These are phyloP conservation scores for Furcifer pardalis DNA, from an alignment of 2,797 vertebrate genomes.

Conservation along the genomic window DNA sequence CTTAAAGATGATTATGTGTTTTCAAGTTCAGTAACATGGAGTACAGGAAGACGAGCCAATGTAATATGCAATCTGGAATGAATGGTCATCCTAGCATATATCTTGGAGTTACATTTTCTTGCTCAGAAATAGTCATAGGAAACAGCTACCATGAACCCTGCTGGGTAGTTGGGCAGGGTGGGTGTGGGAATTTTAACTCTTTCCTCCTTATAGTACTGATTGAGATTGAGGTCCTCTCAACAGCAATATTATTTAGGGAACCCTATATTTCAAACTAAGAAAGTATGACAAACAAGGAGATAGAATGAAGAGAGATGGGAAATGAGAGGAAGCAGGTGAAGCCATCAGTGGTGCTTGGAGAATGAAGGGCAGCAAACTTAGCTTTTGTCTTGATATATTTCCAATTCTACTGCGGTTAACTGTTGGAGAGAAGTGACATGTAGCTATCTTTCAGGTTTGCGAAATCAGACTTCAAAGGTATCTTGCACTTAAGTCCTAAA, in stretches of 20 bases:
- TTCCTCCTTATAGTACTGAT: background rate
- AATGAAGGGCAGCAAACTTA: background rate
- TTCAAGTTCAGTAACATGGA: background rate
- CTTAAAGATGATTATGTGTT: background rate
- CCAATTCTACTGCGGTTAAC: background rate
- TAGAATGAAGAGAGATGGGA: background rate
- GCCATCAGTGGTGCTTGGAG: background rate
- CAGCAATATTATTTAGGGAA: background rate
- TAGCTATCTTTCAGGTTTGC: too few relatives aligned
- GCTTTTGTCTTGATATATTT: background rate
- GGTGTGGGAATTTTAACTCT: background rate
- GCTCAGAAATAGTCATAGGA: background rate
- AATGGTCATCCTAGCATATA: background rate
- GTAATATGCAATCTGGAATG: background rate
- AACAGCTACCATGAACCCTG: too few relatives aligned
- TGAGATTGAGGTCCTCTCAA: too few relatives aligned
- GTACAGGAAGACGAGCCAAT: background rate
- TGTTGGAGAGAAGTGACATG: too few relatives aligned
- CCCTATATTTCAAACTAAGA: background rate
- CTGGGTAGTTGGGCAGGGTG: background rate
- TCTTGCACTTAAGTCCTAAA: too few relatives aligned
- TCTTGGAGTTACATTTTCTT: background rate
- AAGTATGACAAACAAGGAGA: background rate
- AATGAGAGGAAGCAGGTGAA: background rate
- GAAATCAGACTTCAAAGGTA: too few relatives aligned